phyloP scores from a whole-genome alignment of 1,140 invertebrate genomes.

The Calephelis virginiensis region DNA sequence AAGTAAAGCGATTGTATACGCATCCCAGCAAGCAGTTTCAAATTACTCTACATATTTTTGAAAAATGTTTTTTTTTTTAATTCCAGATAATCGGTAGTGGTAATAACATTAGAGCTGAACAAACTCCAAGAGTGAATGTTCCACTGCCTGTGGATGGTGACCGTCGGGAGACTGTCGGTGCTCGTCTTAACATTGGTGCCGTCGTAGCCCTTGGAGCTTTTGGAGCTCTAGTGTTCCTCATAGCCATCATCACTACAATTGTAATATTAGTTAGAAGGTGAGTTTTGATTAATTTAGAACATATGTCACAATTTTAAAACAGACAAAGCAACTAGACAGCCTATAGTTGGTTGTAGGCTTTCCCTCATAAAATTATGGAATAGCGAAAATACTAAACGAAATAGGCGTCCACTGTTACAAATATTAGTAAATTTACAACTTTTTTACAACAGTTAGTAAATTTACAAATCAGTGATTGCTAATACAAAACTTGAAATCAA shows the following conservation, averaged over 20 bases:
- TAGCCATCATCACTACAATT: conserved; percentile 92
- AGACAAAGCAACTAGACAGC: background rate
- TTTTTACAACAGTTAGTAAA: too few species aligned
- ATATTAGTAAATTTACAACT: too few species aligned
- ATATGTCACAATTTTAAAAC: background rate
- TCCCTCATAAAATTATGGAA: too few species aligned
- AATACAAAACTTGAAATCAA: too few species aligned
- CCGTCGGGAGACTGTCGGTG: conserved; percentile 83
- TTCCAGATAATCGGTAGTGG: conserved; percentile 57
- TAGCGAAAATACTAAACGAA: too few species aligned
- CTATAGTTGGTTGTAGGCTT: background rate
- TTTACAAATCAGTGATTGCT: too few species aligned
- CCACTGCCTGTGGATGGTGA: conserved; percentile 84
- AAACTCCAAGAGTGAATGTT: conserved; percentile 83
- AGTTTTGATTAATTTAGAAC: conserved; percentile 17
- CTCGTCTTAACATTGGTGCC: conserved; percentile 89
- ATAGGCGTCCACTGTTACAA: too few species aligned
- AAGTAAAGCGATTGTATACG: too few species aligned
- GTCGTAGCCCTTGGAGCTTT: conserved; percentile 94
- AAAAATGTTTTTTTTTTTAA: background rate
- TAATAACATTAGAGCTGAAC: conserved; percentile 73
- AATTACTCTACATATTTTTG: too few species aligned
- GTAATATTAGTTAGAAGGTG: conserved; percentile 94
- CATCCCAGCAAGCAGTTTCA: too few species aligned
- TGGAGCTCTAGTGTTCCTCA: conserved; percentile 92